These are phyloP conservation scores for Anthophora plumipes DNA, from an alignment of 2,888 invertebrate genomes.

Conservation along the genomic window DNA sequence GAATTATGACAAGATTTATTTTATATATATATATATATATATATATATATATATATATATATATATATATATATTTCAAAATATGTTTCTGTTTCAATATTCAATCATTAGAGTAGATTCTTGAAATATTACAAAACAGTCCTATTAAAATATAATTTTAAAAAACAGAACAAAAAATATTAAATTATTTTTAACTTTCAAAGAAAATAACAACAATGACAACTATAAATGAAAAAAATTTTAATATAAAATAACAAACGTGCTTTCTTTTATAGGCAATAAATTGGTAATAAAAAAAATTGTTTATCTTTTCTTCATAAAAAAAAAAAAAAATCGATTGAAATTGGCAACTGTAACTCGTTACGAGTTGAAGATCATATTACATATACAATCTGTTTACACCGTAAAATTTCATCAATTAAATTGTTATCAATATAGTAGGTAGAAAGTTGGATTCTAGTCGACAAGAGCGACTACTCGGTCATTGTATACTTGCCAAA, in stretches of 20 bases:
- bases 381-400: background rate
- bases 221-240: background rate
- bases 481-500: slow-evolving; percentile 69
- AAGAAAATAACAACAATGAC: background rate
- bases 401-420: background rate
- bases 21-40: too few species aligned
- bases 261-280: background rate
- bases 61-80: background rate
- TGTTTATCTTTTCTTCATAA: background rate
- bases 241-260: background rate
- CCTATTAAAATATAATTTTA: background rate
- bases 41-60: too few species aligned
- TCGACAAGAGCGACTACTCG: slow-evolving; percentile 37
- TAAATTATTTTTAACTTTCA: background rate
- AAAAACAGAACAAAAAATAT: background rate
- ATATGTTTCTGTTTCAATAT: background rate
- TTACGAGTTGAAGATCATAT: background rate
- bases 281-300: background rate
- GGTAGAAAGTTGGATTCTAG: slow-evolving; percentile 9
- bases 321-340: slow-evolving; percentile 6
- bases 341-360: background rate
- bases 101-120: background rate
- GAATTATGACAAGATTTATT: background rate
- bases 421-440: background rate
- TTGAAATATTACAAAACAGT: background rate